Evolutionary conservation across 2,888 invertebrate genomes (phyloP), one percentile per base, ranked within the genome.

Genomic region (Nemurella pictetii): DNA sequence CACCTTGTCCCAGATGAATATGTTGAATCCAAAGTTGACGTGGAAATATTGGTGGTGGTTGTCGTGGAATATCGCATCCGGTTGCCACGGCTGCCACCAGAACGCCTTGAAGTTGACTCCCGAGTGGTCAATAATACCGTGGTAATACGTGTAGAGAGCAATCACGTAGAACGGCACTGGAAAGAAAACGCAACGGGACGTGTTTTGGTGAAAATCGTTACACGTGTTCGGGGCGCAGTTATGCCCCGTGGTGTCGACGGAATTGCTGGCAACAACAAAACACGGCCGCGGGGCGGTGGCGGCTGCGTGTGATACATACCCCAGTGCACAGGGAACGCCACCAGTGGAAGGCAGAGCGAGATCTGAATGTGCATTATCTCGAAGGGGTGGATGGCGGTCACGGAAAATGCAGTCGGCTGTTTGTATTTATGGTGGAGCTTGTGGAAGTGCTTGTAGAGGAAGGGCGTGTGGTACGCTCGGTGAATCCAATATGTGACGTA

Each of bases 1-100:
- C 87, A 94, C 94, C 91, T 91, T 93, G 89, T 95, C 95, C 94
- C 95, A 95, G 55, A 93, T 86, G 77, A 89, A 91, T 89, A 94
- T 93, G 88, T 95, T 95, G 89, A 95, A 95, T 0, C 94, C 95
- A 87, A 95, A 95, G 90, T 95, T 95, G 88, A 94, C 94, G 88
- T 95, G 95, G 90, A 94, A 95, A 90, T 95, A 95, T 90, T 95
- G 94, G 87, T 95, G 95, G 87, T 95, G 95, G 88, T 95, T 93
- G 88, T 95, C 95, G 87, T 95, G 95, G 90, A 95, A 95, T 86
- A 94, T 93, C 0, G 94, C 93, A 87, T 94, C 94, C 0, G 95
- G 95, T 89, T 95, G 94, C 94, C 94, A 94, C 0, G 95, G 95
- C 90, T 95, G 95, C 94, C 94, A 95, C 95, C 95, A 95, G 82